A percentile compares a stretch with the other conserved stretches of the same genome.
Conservation (phyloP, 2,797 vertebrate species). For the Gorsachius magnificus region DNA sequence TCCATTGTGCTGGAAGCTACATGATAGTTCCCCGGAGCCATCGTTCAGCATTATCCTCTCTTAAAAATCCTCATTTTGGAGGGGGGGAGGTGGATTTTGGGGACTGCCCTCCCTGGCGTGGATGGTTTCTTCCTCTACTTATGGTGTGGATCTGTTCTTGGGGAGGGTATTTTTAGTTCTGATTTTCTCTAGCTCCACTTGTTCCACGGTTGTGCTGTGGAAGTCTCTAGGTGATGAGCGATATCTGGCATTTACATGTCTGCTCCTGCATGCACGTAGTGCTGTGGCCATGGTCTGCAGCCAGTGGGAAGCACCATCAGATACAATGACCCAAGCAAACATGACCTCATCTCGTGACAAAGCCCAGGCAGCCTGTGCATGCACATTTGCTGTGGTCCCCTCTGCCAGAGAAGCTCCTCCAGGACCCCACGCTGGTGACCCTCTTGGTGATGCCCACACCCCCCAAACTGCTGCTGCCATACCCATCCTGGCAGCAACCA, state of each 20-base stretch:
- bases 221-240: neutral
- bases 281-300: neutral
- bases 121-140: neutral
- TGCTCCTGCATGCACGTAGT: neutral
- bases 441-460: neutral
- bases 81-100: neutral
- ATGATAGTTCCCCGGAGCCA: neutral
- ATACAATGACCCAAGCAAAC: neutral
- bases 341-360: rapidly evolving
- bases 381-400: rapidly evolving
- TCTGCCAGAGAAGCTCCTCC: neutral
- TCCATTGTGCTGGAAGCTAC: neutral
- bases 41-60: neutral
- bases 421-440: neutral
- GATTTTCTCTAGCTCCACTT: neutral
- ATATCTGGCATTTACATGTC: rapidly evolving
- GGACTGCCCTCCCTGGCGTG: neutral
- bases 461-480: rapidly evolving
- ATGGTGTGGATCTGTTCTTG: neutral
- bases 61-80: neutral
- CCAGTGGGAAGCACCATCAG: neutral
- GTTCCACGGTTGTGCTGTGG: neutral
- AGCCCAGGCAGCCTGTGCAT: neutral
- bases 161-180: neutral
- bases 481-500: neutral